Conservation (phyloP, 2,113 vertebrate species). For the Hippolais icterina region DNA sequence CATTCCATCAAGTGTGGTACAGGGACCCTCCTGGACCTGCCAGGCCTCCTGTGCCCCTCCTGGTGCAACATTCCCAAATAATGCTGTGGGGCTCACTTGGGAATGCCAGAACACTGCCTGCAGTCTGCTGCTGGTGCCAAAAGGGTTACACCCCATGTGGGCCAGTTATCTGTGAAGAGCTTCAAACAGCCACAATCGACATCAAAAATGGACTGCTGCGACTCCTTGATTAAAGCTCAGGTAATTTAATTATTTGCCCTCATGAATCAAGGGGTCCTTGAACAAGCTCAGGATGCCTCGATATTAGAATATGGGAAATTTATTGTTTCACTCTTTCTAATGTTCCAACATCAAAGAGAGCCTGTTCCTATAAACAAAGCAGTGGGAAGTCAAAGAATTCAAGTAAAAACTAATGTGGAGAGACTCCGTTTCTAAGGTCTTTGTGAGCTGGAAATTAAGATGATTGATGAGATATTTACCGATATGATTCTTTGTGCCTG, state of each 20-base stretch:
- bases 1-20: neutral
- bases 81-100: neutral
- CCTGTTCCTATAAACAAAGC: slow-evolving; percentile 17
- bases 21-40: neutral
- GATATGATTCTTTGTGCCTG: neutral
- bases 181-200: slow-evolving; percentile 29
- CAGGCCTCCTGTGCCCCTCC: fast-evolving
- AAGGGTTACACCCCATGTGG: slow-evolving; percentile 13
- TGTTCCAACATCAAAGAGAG: slow-evolving; percentile 40
- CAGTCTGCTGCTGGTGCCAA: neutral
- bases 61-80: neutral
- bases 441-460: neutral
- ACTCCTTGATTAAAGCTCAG: slow-evolving; percentile 57
- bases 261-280: slow-evolving; percentile 38
- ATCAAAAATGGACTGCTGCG: slow-evolving; percentile 33
- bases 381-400: slow-evolving; percentile 1
- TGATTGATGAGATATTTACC: neutral
- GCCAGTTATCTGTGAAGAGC: neutral
- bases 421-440: neutral
- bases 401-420: neutral
- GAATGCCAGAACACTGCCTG: neutral
- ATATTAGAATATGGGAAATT: slow-evolving; percentile 48
- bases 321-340: slow-evolving; percentile 57
- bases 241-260: slow-evolving; percentile 69
- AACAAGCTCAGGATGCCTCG: slow-evolving; percentile 25